These are phyloP conservation scores for Papilio machaon DNA, from an alignment of 1,140 invertebrate genomes.

Conservation along the genomic window DNA sequence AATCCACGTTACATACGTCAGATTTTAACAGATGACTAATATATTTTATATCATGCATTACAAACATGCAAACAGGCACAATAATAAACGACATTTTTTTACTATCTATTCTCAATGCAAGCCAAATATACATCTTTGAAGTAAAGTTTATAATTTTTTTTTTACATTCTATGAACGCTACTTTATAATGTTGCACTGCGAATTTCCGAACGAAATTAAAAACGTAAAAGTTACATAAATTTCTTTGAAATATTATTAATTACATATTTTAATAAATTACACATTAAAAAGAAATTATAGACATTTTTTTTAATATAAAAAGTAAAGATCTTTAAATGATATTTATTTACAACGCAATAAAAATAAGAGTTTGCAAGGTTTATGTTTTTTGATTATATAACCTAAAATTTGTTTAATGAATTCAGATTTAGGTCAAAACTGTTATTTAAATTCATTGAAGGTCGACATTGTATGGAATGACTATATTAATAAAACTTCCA, in stretches of 20 bases:
- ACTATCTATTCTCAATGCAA: conserved; percentile 24
- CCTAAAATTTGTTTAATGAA: background rate
- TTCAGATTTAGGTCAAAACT: background rate
- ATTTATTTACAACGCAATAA: no score
- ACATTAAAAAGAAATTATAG: no score
- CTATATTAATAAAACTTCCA: conserved; percentile 42
- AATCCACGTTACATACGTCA: background rate
- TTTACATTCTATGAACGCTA: background rate
- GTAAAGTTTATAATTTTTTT: background rate
- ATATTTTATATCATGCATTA: conserved; percentile 29
- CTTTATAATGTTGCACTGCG: background rate
- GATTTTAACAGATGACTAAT: conserved; percentile 37
- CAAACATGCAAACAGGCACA: conserved; percentile 31
- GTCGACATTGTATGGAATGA: conserved; percentile 29
- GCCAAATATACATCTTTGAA: conserved; percentile 20
- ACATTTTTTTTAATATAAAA: no score
- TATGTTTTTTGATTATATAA: no score
- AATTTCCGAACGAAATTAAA: conserved; percentile 14
- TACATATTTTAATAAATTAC: background rate
- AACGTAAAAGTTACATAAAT: background rate
- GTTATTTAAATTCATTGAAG: background rate
- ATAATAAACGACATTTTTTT: conserved; percentile 18
- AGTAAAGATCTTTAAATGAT: no score
- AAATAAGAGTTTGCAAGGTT: no score
- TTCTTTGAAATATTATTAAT: background rate